Base-by-base conservation (phyloP, 2,888 invertebrate species). In the Phrixothrix hirtus region DNA sequence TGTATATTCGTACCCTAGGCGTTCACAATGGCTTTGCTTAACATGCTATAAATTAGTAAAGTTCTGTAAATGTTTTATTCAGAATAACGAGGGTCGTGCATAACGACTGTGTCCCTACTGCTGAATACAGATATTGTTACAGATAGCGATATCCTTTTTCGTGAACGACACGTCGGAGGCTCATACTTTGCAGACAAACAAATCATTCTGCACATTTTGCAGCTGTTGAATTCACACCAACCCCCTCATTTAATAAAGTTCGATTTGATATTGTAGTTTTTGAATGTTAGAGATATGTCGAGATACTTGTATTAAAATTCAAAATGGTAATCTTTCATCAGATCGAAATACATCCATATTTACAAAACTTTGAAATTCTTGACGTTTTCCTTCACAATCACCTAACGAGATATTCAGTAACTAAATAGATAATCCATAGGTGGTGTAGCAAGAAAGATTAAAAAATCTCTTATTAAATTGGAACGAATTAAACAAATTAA, bases 41-140 rank as follows among this genome's bases (percentile, higher is more conserved):
- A 65, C 70, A 69, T 65, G 66, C 67, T 63, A 72, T 72, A 72
- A 72, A 72, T 72, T 72, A 70, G 67, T 63, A 59, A 65, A 63
- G 58, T 57, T 56, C 54, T 59, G 59, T 50, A 59, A 58, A 68
- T 68, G 69, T 69, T 68, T 71, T 69, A 70, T 70, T 70, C 67
- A 66, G 60, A 58, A 55, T 57, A 50, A 57, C 45, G 53, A 52
- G 49, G 57, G 56, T 58, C 56, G 61, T 54, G 53, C 51, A 53
- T 55, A 57, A 53, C 49, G 50, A 51, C 46, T 43, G 38, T 38
- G 53, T 45, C 35, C 53, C 53, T 56, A 58, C 55, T 54, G 47
- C 51, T 53, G 57, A 55, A 60, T 59, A 59, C 61, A 62, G 63
- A 63, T 63, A 57, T 58, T 47, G 52, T 58, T 55, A 50, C 52